phyloP scores from a whole-genome alignment of 1,140 invertebrate genomes.

The Drosophila mauritiana region DNA sequence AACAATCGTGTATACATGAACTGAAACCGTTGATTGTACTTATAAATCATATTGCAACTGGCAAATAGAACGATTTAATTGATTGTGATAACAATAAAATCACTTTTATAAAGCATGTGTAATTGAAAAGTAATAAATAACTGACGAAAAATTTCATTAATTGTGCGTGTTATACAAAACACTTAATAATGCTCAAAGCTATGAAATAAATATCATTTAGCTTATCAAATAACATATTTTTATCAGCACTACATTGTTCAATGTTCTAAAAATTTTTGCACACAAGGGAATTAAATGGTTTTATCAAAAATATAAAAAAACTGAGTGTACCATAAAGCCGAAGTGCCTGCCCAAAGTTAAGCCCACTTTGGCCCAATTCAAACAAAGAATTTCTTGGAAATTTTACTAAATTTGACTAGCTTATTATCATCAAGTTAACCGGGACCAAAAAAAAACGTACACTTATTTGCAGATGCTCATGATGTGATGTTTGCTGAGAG shows the following conservation, averaged over 20 bases:
- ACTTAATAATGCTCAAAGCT: too few species aligned
- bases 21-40: constrained; percentile 13
- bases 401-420: constrained; percentile 11
- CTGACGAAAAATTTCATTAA: background rate
- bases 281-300: background rate
- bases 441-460: constrained; percentile 35
- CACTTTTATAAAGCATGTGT: background rate
- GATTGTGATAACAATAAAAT: constrained; percentile 28
- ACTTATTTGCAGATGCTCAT: constrained; percentile 60
- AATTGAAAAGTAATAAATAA: background rate
- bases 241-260: background rate
- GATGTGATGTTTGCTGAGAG: constrained; percentile 63
- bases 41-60: constrained; percentile 25
- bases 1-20: constrained; percentile 30
- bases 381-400: constrained; percentile 8
- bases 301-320: background rate
- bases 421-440: constrained; percentile 30
- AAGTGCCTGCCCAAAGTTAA: background rate
- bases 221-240: background rate
- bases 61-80: constrained; percentile 10
- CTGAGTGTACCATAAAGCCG: background rate
- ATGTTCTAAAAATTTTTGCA: background rate
- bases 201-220: too few species aligned
- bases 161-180: too few species aligned
- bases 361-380: background rate